phyloP scores from a whole-genome alignment of 2,888 invertebrate genomes.

The Thymelicus lineola region DNA sequence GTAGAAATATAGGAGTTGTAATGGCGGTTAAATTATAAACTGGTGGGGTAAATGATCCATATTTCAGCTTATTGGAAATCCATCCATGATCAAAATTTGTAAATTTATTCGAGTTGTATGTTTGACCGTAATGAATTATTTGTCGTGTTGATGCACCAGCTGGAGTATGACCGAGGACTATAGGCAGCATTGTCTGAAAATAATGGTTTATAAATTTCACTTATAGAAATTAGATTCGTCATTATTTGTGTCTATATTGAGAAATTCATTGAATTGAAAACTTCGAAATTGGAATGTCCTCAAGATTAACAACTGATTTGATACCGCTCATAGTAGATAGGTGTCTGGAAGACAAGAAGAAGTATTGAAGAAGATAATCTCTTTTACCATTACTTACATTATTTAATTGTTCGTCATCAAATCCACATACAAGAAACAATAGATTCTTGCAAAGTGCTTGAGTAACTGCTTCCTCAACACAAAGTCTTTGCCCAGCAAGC shows the following conservation, averaged over 20 bases:
- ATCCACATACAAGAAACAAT: constrained; percentile 86
- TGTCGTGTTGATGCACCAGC: constrained; percentile 80
- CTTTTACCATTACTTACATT: constrained; percentile 61
- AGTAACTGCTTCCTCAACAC: constrained; percentile 77
- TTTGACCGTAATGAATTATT: constrained; percentile 80
- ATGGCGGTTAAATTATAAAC: constrained; percentile 76
- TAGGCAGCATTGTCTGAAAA: constrained; percentile 80
- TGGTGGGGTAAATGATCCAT: constrained; percentile 80
- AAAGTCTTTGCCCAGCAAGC: constrained; percentile 74
- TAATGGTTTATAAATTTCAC: background rate
- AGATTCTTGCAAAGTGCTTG: constrained; percentile 86
- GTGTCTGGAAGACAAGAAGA: no score
- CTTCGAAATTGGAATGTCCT: no score
- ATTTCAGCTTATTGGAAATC: constrained; percentile 67
- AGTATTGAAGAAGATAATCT: background rate
- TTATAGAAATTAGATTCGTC: no score
- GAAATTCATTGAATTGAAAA: no score
- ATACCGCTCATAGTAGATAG: no score
- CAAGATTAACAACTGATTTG: no score
- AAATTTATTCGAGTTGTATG: constrained; percentile 75
- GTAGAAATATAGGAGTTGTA: constrained; percentile 75
- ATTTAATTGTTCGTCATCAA: constrained; percentile 80
- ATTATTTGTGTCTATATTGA: no score
- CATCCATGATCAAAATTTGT: constrained; percentile 80
- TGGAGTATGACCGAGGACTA: constrained; percentile 79